phyloP scores from a whole-genome alignment of 2,113 vertebrate genomes.

The Salvelinus sp. region DNA sequence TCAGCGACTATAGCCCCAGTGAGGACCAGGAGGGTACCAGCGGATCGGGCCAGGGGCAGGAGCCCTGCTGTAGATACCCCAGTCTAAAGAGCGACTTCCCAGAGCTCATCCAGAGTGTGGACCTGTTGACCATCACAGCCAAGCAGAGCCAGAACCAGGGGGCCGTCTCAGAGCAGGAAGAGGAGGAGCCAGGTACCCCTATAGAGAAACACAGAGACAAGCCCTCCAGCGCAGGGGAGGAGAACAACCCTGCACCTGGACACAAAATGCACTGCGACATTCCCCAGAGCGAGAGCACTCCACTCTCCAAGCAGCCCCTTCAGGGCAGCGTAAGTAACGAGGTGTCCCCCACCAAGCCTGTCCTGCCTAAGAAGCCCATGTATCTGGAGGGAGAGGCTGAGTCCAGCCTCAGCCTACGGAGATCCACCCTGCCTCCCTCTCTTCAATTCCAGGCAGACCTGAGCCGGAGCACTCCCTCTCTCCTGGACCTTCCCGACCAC shows the following conservation, averaged over 20 bases:
- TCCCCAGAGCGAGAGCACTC: slow-evolving; percentile 69
- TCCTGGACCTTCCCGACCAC: slow-evolving; percentile 82
- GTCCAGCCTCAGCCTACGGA: slow-evolving; percentile 29
- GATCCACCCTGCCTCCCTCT: slow-evolving; percentile 49
- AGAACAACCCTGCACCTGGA: slow-evolving; percentile 1
- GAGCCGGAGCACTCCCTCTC: slow-evolving; percentile 85
- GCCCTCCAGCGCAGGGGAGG: slow-evolving; percentile 4
- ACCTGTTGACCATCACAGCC: slow-evolving; percentile 77
- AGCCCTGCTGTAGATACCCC: slow-evolving; percentile 74
- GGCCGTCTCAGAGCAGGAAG: slow-evolving; percentile 55
- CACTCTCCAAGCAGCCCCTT: slow-evolving; percentile 81
- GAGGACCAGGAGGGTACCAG: slow-evolving; percentile 77
- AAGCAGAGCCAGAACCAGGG: slow-evolving; percentile 51
- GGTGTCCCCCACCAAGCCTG: slow-evolving; percentile 85
- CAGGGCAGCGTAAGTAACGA: slow-evolving; percentile 82
- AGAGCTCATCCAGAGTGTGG: slow-evolving; percentile 82
- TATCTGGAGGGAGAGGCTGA: slow-evolving; percentile 73
- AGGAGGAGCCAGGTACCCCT: slow-evolving; percentile 45
- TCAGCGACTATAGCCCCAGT: slow-evolving; percentile 93
- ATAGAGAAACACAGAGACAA: not conserved
- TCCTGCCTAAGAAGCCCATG: slow-evolving; percentile 83
- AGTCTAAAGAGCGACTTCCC: slow-evolving; percentile 83
- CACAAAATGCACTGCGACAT: slow-evolving; percentile 51
- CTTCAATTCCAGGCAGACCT: slow-evolving; percentile 80
- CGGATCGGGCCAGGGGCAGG: slow-evolving; percentile 67